Conservation (phyloP, 1,140 invertebrate species). For the Eurosta solidaginis region DNA sequence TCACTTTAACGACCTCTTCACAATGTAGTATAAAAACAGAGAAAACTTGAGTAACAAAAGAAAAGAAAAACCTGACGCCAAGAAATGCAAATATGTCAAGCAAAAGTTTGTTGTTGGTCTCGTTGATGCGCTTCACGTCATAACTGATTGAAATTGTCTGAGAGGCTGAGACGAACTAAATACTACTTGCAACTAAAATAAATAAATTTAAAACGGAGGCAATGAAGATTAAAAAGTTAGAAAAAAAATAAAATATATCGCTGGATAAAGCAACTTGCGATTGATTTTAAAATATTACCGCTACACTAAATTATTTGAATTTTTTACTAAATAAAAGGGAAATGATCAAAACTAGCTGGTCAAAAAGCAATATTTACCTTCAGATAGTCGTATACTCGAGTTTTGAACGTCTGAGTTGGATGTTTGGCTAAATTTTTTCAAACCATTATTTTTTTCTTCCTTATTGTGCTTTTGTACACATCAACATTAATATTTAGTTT, state of each 20-base stretch:
- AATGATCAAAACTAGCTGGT: not conserved
- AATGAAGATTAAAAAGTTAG: too few relatives aligned
- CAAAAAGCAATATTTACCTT: slow-evolving; percentile 20
- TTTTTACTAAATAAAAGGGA: too few relatives aligned
- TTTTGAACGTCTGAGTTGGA: not conserved
- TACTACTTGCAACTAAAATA: too few relatives aligned
- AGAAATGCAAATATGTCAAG: slow-evolving; percentile 22
- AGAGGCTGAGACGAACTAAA: not conserved
- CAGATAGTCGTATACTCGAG: not conserved
- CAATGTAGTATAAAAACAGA: too few relatives aligned
- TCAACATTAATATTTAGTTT: not conserved
- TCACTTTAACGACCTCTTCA: too few relatives aligned
- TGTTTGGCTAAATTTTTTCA: not conserved
- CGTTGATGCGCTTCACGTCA: not conserved
- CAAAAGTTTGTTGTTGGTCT: not conserved
- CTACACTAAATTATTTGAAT: too few relatives aligned
- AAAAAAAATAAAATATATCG: not conserved
- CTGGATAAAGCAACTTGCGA: not conserved
- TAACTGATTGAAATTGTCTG: not conserved
- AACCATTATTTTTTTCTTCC: too few relatives aligned
- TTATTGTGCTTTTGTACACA: not conserved
- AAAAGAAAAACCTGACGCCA: not conserved
- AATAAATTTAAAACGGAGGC: too few relatives aligned
- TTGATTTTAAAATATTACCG: not conserved
- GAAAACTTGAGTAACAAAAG: not conserved